Conservation (phyloP, 2,888 invertebrate species). For the Scrobipalpa costella region DNA sequence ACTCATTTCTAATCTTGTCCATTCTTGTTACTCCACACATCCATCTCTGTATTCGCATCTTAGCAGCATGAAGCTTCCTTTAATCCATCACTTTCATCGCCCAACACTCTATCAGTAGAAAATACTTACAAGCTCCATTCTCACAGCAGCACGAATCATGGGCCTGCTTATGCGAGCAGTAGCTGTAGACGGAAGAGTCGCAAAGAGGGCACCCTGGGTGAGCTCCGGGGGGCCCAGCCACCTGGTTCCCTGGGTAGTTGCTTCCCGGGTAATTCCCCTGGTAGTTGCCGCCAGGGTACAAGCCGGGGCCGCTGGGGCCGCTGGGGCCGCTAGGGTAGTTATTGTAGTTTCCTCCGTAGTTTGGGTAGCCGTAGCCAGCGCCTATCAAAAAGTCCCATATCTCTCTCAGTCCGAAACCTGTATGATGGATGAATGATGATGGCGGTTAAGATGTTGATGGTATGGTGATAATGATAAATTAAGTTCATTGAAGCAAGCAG, state of each 20-base stretch:
- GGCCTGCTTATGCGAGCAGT: conserved; percentile 87
- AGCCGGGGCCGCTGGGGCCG: conserved; percentile 37
- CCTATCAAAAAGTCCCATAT: conserved; percentile 76
- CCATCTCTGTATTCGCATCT: too few relatives aligned
- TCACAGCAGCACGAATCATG: conserved; percentile 90
- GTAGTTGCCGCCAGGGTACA: conserved; percentile 45
- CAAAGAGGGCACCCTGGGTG: conserved; percentile 85
- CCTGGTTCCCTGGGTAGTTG: conserved; percentile 37
- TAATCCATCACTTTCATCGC: too few relatives aligned
- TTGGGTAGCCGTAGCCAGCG: conserved; percentile 56
- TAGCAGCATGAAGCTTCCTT: not conserved
- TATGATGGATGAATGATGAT: conserved; percentile 46
- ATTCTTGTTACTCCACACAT: too few relatives aligned
- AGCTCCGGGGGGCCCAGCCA: conserved; percentile 69
- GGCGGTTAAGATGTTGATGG: conserved; percentile 33
- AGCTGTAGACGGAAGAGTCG: conserved; percentile 88
- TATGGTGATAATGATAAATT: not conserved
- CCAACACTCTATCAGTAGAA: not conserved
- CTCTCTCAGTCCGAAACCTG: conserved; percentile 76
- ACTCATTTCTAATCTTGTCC: too few relatives aligned
- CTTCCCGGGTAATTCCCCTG: conserved; percentile 43
- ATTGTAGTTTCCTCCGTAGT: conserved; percentile 38
- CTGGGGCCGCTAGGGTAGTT: too few relatives aligned
- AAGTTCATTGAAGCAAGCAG: not conserved
- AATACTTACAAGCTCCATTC: conserved; percentile 67